phyloP scores from a whole-genome alignment of 2,113 vertebrate genomes.

The Plecturocebus donacophilus region DNA sequence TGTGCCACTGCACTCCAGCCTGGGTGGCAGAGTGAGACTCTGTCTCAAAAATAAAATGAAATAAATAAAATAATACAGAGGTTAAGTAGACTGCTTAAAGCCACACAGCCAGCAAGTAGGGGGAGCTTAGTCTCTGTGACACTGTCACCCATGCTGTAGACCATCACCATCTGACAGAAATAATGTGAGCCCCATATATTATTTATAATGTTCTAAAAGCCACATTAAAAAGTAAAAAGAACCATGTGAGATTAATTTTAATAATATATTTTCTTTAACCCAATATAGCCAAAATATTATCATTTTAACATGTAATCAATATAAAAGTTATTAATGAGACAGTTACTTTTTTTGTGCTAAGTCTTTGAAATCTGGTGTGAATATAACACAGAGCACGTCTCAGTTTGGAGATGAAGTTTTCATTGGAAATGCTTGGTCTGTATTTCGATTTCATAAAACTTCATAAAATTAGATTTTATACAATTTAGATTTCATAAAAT shows the following conservation, averaged over 20 bases:
- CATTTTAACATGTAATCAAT: neutral
- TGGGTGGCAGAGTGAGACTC: too few relatives aligned
- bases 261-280: conserved; percentile 15
- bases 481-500: conserved; percentile 49
- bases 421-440: neutral
- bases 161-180: neutral
- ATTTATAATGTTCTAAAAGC: neutral
- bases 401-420: neutral
- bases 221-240: neutral
- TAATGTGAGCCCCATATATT: neutral
- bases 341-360: neutral
- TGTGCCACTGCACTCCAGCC: too few relatives aligned
- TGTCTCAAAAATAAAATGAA: too few relatives aligned
- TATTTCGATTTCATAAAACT: conserved; percentile 50
- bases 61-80: neutral
- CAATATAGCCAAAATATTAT: neutral
- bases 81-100: neutral
- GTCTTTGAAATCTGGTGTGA: neutral
- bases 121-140: neutral
- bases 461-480: neutral
- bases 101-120: neutral
- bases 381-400: neutral
- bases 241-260: conserved; percentile 21
- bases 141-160: neutral
- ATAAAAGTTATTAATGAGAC: neutral